Percentiles rank a stretch among this genome's conserved stretches.
These are phyloP conservation scores for Varecia variegata DNA, from an alignment of 2,797 vertebrate species.

Conservation along the genomic window DNA sequence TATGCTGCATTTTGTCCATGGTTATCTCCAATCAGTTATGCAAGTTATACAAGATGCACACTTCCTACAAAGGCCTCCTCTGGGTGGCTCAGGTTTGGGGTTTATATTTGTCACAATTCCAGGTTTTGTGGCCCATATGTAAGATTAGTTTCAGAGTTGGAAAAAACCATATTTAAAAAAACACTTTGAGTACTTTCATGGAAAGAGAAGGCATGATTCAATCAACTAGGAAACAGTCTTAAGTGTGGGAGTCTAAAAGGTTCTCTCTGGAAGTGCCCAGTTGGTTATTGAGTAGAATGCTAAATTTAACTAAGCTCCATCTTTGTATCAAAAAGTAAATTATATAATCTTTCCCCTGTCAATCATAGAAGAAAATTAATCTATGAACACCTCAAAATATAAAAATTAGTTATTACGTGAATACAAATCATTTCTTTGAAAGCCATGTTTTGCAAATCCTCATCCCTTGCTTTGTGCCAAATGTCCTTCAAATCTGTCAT, in stretches of 20 bases:
- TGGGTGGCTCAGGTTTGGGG: not conserved
- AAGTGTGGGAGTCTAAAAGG: not conserved
- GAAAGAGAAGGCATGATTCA: not conserved
- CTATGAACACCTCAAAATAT: constrained; percentile 24
- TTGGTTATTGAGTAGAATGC: not conserved
- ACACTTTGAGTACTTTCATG: not conserved
- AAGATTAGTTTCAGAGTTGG: not conserved
- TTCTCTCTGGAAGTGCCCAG: not conserved
- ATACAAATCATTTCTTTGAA: constrained; percentile 35
- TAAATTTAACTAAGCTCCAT: not conserved
- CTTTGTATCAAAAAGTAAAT: constrained; percentile 40
- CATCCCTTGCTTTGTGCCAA: not conserved
- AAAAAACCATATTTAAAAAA: not conserved
- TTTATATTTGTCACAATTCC: not conserved
- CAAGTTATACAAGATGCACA: not conserved
- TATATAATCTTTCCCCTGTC: constrained; percentile 9
- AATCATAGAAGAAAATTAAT: constrained; percentile 43
- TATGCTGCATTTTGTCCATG: not conserved
- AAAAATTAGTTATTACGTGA: constrained; percentile 38
- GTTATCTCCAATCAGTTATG: not conserved
- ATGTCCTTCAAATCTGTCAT: constrained; percentile 16
- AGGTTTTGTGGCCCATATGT: not conserved
- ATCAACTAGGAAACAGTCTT: not conserved
- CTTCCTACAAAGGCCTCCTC: not conserved
- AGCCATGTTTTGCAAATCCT: constrained; percentile 27